These are phyloP conservation scores for Lasiurus borealis DNA, from an alignment of 2,113 vertebrate genomes.

Conservation along the genomic window DNA sequence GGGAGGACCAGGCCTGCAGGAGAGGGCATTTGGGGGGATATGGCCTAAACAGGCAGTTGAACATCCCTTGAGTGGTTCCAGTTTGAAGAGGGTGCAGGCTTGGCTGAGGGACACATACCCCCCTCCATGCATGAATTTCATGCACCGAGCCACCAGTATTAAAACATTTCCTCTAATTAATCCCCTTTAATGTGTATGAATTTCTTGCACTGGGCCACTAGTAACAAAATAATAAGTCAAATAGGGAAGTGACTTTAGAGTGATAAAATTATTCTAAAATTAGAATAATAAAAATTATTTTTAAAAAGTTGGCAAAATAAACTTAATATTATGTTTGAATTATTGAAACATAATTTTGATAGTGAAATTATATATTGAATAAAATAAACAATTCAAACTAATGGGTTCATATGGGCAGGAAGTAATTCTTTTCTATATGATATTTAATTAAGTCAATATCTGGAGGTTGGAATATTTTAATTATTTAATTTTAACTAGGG, in stretches of 20 bases:
- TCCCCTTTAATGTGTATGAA: no score
- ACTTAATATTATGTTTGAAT: not conserved
- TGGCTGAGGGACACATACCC: no score
- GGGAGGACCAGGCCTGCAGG: no score
- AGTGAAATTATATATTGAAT: conserved; percentile 26
- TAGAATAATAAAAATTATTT: not conserved
- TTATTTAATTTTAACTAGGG: conserved; percentile 24
- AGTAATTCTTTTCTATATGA: not conserved
- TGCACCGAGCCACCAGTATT: no score
- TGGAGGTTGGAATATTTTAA: not conserved
- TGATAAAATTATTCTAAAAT: conserved; percentile 7
- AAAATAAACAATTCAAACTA: not conserved
- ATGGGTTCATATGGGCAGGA: not conserved
- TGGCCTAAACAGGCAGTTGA: no score
- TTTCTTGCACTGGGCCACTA: no score
- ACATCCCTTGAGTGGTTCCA: no score
- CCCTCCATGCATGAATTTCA: no score
- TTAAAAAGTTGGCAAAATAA: conserved; percentile 33
- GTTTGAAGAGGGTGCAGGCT: no score
- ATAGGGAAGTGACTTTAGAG: not conserved
- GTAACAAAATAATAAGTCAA: not conserved
- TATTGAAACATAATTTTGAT: conserved; percentile 54
- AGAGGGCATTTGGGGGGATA: no score
- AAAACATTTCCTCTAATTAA: no score
- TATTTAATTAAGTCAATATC: conserved; percentile 16